Evolutionary conservation across 2,888 invertebrate genomes (phyloP).

Genomic region (Steinernema hermaphroditum): DNA sequence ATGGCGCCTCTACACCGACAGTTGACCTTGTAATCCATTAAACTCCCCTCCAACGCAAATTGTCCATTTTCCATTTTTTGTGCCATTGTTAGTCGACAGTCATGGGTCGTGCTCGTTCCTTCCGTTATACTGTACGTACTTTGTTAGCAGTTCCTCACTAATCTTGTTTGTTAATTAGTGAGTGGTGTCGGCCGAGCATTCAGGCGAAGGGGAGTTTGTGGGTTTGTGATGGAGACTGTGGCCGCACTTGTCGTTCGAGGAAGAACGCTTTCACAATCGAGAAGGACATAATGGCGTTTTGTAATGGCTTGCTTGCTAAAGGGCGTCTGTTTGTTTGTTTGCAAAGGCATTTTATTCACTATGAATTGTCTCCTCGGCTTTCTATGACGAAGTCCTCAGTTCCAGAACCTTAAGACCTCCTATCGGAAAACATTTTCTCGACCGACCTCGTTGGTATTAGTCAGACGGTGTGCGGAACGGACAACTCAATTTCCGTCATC

Average conservation of each 20-base stretch:
- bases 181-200: too few relatives aligned
- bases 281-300: neutral
- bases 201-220: too few relatives aligned
- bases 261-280: neutral
- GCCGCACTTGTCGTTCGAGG: too few relatives aligned
- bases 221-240: too few relatives aligned
- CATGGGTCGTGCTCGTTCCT: neutral
- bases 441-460: too few relatives aligned
- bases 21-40: conserved; percentile 26
- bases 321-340: conserved; percentile 8
- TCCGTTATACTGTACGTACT: neutral
- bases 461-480: too few relatives aligned
- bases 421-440: too few relatives aligned
- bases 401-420: too few relatives aligned
- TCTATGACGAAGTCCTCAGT: too few relatives aligned
- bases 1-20: conserved; percentile 5
- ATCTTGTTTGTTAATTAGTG: neutral
- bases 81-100: neutral
- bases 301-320: neutral
- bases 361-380: too few relatives aligned
- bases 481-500: too few relatives aligned
- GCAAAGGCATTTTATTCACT: too few relatives aligned
- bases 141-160: neutral
- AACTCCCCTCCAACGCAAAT: conserved; percentile 13
- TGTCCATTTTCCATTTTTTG: conserved; percentile 17